Percentiles rank a stretch among this genome's conserved stretches.
Evolutionary conservation across 1,140 invertebrate genomes (phyloP).

Genomic region (Nephila pilipes): DNA sequence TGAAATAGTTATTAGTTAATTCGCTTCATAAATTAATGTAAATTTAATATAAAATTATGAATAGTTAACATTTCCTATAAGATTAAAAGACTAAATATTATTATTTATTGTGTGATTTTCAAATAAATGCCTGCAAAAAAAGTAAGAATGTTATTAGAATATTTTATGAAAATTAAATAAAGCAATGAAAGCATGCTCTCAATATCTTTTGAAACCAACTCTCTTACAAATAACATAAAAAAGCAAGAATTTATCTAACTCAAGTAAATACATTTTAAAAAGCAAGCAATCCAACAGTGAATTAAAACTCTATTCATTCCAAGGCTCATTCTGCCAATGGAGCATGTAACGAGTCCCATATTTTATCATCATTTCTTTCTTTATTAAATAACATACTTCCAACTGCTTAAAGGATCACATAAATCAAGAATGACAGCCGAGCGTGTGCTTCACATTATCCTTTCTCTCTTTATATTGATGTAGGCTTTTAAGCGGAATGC

Average conservation of each 20-base stretch:
- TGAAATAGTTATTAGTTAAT: too few species aligned
- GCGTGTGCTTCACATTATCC: not conserved
- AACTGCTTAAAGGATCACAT: not conserved
- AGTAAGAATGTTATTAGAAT: too few species aligned
- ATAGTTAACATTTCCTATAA: too few species aligned
- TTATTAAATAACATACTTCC: slow-evolving; percentile 34
- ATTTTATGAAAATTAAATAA: too few species aligned
- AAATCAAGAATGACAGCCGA: slow-evolving; percentile 39
- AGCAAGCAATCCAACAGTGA: not conserved
- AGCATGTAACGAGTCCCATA: slow-evolving; percentile 42
- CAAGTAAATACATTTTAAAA: not conserved
- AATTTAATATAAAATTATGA: too few species aligned
- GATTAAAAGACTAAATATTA: too few species aligned
- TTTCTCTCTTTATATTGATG: slow-evolving; percentile 42
- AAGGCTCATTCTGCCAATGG: not conserved
- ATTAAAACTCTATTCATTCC: not conserved
- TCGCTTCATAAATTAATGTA: too few species aligned
- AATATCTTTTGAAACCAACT: not conserved
- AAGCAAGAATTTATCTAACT: not conserved
- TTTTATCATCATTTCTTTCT: slow-evolving; percentile 38
- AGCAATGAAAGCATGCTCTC: too few species aligned
- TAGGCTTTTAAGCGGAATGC: slow-evolving; percentile 45
- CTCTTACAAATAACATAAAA: not conserved
- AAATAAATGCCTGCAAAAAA: too few species aligned
- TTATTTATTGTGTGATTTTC: too few species aligned